phyloP scores from a whole-genome alignment of 1,140 invertebrate species.

The Drosophila pachea region DNA sequence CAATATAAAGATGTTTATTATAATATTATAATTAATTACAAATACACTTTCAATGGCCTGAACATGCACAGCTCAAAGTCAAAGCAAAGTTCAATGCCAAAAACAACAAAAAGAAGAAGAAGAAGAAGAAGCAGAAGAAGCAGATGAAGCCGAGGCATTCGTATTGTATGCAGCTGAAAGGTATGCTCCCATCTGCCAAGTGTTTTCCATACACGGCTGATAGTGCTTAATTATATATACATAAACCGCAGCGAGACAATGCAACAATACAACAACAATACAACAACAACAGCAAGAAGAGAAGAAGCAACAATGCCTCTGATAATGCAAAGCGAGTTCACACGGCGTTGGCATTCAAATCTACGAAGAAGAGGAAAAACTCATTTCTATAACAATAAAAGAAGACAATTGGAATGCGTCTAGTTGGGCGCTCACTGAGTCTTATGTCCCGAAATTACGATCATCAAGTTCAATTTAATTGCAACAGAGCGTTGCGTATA shows the following conservation, averaged over 20 bases:
- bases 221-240: slow-evolving; percentile 71
- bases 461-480: slow-evolving; percentile 56
- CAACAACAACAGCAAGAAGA: too few species aligned
- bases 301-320: slow-evolving; percentile 34
- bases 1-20: slow-evolving; percentile 65
- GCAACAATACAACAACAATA: slow-evolving; percentile 50
- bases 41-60: slow-evolving; percentile 47
- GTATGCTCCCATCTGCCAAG: slow-evolving; percentile 38
- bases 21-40: slow-evolving; percentile 73
- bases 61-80: slow-evolving; percentile 62
- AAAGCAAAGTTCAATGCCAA: slow-evolving; percentile 75
- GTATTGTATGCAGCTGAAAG: slow-evolving; percentile 52
- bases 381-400: neutral
- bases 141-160: slow-evolving; percentile 40
- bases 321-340: slow-evolving; percentile 54
- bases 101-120: slow-evolving; percentile 45
- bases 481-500: slow-evolving; percentile 32
- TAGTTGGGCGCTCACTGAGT: slow-evolving; percentile 23
- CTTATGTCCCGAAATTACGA: slow-evolving; percentile 8
- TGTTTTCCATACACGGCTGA: slow-evolving; percentile 55
- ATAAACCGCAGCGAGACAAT: slow-evolving; percentile 61
- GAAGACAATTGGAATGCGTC: slow-evolving; percentile 14
- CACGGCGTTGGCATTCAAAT: slow-evolving; percentile 41
- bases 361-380: neutral
- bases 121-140: slow-evolving; percentile 32